Base-by-base conservation (phyloP, 2,113 vertebrate genomes). In the Candoia aspera region DNA sequence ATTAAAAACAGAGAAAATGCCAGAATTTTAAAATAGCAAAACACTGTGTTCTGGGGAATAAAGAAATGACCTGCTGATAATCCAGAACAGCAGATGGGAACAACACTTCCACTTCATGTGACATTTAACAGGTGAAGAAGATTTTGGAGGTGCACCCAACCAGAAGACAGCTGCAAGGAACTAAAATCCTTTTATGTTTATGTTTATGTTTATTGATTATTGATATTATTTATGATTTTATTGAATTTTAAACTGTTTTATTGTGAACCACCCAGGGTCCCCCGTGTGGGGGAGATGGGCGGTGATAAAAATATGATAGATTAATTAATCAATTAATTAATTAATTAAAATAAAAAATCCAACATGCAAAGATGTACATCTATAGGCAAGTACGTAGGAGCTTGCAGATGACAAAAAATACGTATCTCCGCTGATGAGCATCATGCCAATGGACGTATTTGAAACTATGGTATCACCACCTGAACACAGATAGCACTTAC, bases 1-100 rank as follows among this genome's bases (percentile, higher is more conserved):
- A 79, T 92, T 85, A 84, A 90, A 90, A 92, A 37, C 90, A 42
- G 87, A 62, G 86, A 92, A 68, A 13, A 92, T 90, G 5, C 87
- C 86, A 0, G 6, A 86, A 86, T 10, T 57, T 57, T 37, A 55
- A 53, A n/a, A 42, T 53, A 24, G 11, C 13, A 68, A 85, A 84
- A 1, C 5, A 64, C 17, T 73, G 10, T 8, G 26, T 91, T 49
- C 59, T 3, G 3, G n/a, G 23, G 59, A 60, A 10, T 64, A 42
- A 49, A 86, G 46, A 4, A 17, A 73, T 79, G 23, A 57, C 37
- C 2, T 2, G 84, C 19, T 91, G 13, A 83, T 15, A 84, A 53
- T 15, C 29, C 54, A 60, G 55, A 83, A 53, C 84, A 84, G 54
- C 62, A 79, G 59, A 58, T 57, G 8, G 37, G 33, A 13, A 49